phyloP scores from a whole-genome alignment of 2,797 vertebrate genomes.

The Hydrophis major region DNA sequence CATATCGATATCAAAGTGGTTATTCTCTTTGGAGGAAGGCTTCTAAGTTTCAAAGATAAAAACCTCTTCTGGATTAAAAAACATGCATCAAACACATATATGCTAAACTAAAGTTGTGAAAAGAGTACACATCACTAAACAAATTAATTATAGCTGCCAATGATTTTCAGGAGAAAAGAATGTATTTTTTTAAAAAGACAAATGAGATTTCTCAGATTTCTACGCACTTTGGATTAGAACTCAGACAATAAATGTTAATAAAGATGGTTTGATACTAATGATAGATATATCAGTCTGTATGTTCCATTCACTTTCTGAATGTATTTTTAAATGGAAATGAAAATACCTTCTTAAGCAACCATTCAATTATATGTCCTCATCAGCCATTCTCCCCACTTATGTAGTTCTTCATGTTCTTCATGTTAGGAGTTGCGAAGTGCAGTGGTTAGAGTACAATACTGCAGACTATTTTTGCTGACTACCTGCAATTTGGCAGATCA shows the following conservation, averaged over 20 bases:
- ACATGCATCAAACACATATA: not conserved
- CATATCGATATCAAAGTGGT: slow-evolving; percentile 81
- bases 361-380: not conserved
- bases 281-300: not conserved
- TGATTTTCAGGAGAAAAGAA: not conserved
- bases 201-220: not conserved
- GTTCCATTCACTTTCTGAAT: not conserved
- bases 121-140: not conserved
- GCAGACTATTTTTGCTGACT: too few relatives aligned
- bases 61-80: not conserved
- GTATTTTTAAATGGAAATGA: not conserved
- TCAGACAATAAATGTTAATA: not conserved
- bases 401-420: not conserved
- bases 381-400: not conserved
- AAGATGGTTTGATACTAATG: not conserved
- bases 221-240: not conserved
- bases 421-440: too few relatives aligned
- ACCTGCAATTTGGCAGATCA: too few relatives aligned
- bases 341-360: not conserved
- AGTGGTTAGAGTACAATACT: too few relatives aligned
- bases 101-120: not conserved
- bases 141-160: not conserved
- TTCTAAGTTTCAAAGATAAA: slow-evolving; percentile 40
- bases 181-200: not conserved
- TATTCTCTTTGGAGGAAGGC: slow-evolving; percentile 57